Conservation (phyloP, 2,113 vertebrate genomes). For the Rhinoderma darwinii region DNA sequence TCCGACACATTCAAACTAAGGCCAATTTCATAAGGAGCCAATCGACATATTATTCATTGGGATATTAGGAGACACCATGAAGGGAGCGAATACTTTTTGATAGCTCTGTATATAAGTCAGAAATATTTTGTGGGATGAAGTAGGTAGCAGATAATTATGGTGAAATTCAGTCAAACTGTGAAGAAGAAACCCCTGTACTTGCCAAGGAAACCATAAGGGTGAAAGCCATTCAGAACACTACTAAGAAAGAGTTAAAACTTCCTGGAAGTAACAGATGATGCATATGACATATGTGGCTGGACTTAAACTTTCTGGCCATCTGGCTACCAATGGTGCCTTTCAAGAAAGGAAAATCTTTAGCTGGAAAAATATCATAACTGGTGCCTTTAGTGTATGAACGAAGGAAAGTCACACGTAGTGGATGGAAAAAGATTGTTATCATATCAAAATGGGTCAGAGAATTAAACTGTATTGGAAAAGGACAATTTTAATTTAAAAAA, state of each 20-base stretch:
- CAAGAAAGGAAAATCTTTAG: background rate
- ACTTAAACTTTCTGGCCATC: background rate
- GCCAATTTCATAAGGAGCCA: background rate
- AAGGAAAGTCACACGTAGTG: background rate
- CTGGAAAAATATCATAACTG: background rate
- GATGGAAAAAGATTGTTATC: background rate
- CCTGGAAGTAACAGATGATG: slow-evolving; percentile 7
- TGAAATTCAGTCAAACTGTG: background rate
- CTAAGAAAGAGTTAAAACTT: background rate
- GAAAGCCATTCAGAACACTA: background rate
- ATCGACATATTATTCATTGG: background rate
- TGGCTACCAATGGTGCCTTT: background rate
- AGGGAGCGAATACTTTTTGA: background rate
- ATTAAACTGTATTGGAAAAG: too few species aligned
- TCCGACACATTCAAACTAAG: too few species aligned
- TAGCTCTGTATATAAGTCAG: too few species aligned
- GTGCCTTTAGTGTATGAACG: background rate
- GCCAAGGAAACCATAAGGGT: slow-evolving; percentile 7
- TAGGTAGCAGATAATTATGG: background rate
- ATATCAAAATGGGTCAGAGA: too few species aligned
- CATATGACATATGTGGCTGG: background rate
- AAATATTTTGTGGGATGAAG: background rate
- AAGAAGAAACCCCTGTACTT: background rate
- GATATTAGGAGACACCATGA: background rate
- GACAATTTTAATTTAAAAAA: too few species aligned